Conservation (phyloP, 2,888 invertebrate genomes). For the Dione vanillae region DNA sequence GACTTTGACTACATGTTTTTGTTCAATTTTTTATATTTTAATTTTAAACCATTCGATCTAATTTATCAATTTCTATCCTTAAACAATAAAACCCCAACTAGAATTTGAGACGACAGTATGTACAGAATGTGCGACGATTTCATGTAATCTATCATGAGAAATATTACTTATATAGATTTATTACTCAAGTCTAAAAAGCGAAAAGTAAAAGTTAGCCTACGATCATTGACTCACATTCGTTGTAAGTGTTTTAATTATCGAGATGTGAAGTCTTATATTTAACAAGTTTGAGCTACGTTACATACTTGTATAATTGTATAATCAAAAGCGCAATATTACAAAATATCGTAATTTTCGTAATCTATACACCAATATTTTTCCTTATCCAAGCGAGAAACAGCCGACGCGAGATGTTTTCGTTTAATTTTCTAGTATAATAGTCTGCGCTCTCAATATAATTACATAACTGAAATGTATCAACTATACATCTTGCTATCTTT, state of each 20-base stretch:
- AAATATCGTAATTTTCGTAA: constrained; percentile 36
- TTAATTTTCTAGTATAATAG: constrained; percentile 76
- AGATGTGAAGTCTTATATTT: not conserved
- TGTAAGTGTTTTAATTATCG: not conserved
- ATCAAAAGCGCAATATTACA: constrained; percentile 5
- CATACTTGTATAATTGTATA: no score
- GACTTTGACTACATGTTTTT: no score
- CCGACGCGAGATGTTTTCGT: constrained; percentile 71
- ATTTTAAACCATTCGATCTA: no score
- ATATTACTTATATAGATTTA: no score
- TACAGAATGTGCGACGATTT: no score
- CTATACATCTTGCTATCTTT: constrained; percentile 41
- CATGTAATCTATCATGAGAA: no score
- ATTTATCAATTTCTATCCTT: no score
- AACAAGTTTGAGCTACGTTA: not conserved
- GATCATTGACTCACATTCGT: not conserved
- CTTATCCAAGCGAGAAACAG: constrained; percentile 50
- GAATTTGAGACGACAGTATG: no score
- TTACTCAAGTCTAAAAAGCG: not conserved
- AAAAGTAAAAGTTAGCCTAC: not conserved
- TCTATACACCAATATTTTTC: constrained; percentile 51
- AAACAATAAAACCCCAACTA: no score
- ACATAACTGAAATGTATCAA: constrained; percentile 69
- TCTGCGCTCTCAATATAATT: constrained; percentile 73
- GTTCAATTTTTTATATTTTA: no score